Evolutionary conservation across 1,140 invertebrate genomes (phyloP).

Genomic region (Leptinotarsa defecta): DNA sequence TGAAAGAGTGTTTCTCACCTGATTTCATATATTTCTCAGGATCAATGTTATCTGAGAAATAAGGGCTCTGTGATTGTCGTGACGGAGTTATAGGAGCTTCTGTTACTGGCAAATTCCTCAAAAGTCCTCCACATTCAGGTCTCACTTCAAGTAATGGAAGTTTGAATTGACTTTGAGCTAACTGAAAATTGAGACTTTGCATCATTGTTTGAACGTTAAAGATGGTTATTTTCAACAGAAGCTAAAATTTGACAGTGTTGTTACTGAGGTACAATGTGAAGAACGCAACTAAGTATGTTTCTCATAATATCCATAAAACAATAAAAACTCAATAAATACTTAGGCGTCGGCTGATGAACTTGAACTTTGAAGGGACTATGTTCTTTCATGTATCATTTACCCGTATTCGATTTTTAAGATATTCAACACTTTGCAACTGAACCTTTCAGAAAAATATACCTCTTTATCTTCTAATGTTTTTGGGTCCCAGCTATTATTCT

Average conservation of each 20-base stretch:
- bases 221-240: background rate
- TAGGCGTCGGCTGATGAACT: no score
- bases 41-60: conserved; percentile 69
- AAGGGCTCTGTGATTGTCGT: conserved; percentile 66
- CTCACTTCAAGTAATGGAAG: conserved; percentile 67
- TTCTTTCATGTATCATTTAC: no score
- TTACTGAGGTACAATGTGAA: no score
- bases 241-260: background rate
- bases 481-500: conserved; percentile 62
- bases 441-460: conserved; percentile 54
- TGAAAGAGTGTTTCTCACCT: conserved; percentile 49
- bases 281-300: no score
- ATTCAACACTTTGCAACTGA: no score
- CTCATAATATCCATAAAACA: no score
- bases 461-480: conserved; percentile 65
- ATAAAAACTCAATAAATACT: no score
- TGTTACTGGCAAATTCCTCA: conserved; percentile 62
- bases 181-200: conserved; percentile 53
- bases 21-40: conserved; percentile 69
- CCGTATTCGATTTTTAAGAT: no score
- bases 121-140: conserved; percentile 66
- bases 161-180: conserved; percentile 66
- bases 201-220: no score
- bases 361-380: no score
- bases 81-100: conserved; percentile 62